phyloP scores from a whole-genome alignment of 2,888 invertebrate genomes.

The Leptura quadrifasciata region DNA sequence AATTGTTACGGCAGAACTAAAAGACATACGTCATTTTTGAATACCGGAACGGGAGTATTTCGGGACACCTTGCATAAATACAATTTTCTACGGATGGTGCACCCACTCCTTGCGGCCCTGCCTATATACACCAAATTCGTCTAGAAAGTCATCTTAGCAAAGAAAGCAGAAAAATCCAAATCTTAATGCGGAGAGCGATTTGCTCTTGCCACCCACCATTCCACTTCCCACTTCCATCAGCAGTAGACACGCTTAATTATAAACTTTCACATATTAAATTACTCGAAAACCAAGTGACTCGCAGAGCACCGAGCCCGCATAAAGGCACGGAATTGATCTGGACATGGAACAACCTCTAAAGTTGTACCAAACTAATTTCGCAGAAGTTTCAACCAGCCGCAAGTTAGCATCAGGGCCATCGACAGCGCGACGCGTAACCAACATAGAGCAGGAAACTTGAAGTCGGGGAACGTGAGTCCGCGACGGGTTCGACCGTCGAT shows the following conservation, averaged over 20 bases:
- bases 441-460: slow-evolving; percentile 32
- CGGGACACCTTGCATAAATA: too few species aligned
- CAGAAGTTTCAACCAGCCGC: slow-evolving; percentile 40
- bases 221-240: neutral
- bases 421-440: slow-evolving; percentile 26
- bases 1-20: too few species aligned
- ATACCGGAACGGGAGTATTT: too few species aligned
- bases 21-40: too few species aligned
- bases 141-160: too few species aligned
- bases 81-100: neutral
- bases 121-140: too few species aligned
- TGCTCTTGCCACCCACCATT: neutral
- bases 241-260: slow-evolving; percentile 5
- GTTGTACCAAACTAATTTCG: slow-evolving; percentile 44
- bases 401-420: slow-evolving; percentile 28
- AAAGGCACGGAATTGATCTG: slow-evolving; percentile 28
- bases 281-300: slow-evolving; percentile 24
- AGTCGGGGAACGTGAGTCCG: slow-evolving; percentile 55
- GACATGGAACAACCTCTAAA: slow-evolving; percentile 36
- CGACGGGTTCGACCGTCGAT: slow-evolving; percentile 58
- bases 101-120: neutral
- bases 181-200: neutral
- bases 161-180: too few species aligned
- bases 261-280: slow-evolving; percentile 41
- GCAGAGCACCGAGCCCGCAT: slow-evolving; percentile 7